Evolutionary conservation across 1,140 invertebrate species (phyloP), one percentile per base, ranked within the genome.

Genomic region (Cydia strobilella): DNA sequence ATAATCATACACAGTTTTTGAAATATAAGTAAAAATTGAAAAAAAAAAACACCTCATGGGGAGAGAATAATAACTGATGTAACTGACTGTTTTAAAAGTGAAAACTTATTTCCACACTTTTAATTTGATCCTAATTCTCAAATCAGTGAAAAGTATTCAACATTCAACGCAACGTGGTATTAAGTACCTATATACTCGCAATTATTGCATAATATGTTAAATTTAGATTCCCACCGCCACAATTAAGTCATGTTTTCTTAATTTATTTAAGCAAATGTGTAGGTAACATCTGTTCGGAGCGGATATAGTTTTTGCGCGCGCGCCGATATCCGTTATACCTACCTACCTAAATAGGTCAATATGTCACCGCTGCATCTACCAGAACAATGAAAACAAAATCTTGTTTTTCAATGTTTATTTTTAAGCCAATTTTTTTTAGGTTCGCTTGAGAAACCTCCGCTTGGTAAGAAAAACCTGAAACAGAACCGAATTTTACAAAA

Each of bases 241-340:
- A 42, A 20, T 35, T 15, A 35, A 35, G 65, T n/a, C 65, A 69
- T 69, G 65, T 42, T 69, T 69, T 39, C 65, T 39, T 66, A 66
- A 69, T 42, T 39, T 69, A 69, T 69, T 69, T 42, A 4, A 35
- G 31, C 65, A 42, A 39, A 69, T 69, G 65, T n/a, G 25, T 42
- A 35, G 31, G 31, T 6, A n/a, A 39, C 31, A 31, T 69, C 13
- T 39, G 79, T 75, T 77, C 45, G 73, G 83, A 84, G 27, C 89
- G 89, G 89, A 90, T 85, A 88, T 82, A 89, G 89, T 90, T 82
- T 85, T 65, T 62, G 75, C 82, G 79, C 79, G 72, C 74, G 85
- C 74, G 75, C 77, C 80, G 85, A 81, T 86, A 86, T 90, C 89
- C 89, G 87, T 86, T 89, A 85, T 80, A 51, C 48, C 15, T 51